A percentile compares a stretch with the other conserved stretches of the same genome.
Conservation (phyloP, 1,140 invertebrate species). For the Camponotus vicinus region DNA sequence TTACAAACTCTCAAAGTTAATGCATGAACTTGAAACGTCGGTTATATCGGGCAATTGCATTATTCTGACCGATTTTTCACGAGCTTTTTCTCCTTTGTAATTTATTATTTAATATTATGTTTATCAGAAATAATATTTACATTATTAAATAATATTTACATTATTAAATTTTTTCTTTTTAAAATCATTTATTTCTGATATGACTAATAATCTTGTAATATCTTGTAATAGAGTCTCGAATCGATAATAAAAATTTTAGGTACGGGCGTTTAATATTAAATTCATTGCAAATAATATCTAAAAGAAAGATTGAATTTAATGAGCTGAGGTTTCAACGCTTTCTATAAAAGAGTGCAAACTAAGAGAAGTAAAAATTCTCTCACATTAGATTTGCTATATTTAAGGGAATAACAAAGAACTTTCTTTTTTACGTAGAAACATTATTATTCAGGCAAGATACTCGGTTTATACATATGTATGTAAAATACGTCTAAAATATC, state of each 20-base stretch:
- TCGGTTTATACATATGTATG: constrained; percentile 64
- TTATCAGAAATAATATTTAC: not conserved
- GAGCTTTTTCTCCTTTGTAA: not conserved
- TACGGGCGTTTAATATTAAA: not conserved
- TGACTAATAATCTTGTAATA: not conserved
- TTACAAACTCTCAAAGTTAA: constrained; percentile 46
- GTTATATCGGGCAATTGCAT: constrained; percentile 13
- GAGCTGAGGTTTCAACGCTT: constrained; percentile 4
- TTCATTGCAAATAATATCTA: not conserved
- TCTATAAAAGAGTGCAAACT: constrained; percentile 19
- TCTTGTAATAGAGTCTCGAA: not conserved
- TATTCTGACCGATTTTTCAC: not conserved
- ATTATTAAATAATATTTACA: not conserved
- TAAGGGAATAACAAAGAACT: constrained; percentile 60
- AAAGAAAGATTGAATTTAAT: constrained; percentile 29
- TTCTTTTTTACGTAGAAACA: constrained; percentile 62
- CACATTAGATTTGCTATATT: constrained; percentile 34
- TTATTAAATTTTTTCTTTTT: constrained; percentile 16
- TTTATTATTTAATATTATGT: not conserved
- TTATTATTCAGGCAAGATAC: constrained; percentile 65
- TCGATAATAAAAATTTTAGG: not conserved
- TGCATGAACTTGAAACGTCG: not conserved
- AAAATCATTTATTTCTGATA: not conserved
- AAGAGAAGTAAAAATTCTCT: constrained; percentile 51
- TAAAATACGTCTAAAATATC: constrained; percentile 46